Base-by-base conservation (phyloP, 2,113 vertebrate genomes). In the Antennarius striatus region DNA sequence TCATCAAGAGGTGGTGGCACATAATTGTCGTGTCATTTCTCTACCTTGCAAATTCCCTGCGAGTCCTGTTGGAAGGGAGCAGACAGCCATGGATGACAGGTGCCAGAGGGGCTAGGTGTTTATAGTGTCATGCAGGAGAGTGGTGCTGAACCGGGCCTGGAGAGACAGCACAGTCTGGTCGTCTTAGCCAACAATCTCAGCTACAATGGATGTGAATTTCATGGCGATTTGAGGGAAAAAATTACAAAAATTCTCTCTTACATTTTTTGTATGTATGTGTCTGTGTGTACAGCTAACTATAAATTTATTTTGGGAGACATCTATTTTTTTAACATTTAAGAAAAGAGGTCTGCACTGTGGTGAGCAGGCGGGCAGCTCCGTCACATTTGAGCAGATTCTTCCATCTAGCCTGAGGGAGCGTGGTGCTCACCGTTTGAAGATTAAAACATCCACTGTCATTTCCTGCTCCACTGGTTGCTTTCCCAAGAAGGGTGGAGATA, bases 391-490 rank as follows among this genome's bases (percentile, higher is more conserved):
- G 81, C 86, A 85, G 86, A 80, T 88, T 76, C 86, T 83, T 89
- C 87, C 87, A 81, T 90, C 80, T 87, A 77, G 91, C 91, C 91
- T 85, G 85, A 81, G 89, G 90, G 84, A 89, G 86, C 81, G 75
- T 86, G 83, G 85, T 88, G 87, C 83, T 86, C 88, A 89, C 84
- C 82, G 84, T 94, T 93, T 79, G 83, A 94, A 96, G 94, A 96
- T 96, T 98, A 96, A 98, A 96, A 93, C 93, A 93, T 94, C 95
- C 94, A 93, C 93, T 93, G 94, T 92, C 91, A 90, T 92, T 91
- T 92, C 93, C 95, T 98, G 95, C 96, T 95, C 93, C 94, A 94
- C 90, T 89, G 91, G 86, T 82, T 89, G 87, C 86, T 87, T 86
- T 89, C 73, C 83, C 79, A 73, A 82, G 83, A 85, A 83, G 80